Base-by-base conservation (phyloP, 2,113 vertebrate genomes). In the Gila orcuttii region DNA sequence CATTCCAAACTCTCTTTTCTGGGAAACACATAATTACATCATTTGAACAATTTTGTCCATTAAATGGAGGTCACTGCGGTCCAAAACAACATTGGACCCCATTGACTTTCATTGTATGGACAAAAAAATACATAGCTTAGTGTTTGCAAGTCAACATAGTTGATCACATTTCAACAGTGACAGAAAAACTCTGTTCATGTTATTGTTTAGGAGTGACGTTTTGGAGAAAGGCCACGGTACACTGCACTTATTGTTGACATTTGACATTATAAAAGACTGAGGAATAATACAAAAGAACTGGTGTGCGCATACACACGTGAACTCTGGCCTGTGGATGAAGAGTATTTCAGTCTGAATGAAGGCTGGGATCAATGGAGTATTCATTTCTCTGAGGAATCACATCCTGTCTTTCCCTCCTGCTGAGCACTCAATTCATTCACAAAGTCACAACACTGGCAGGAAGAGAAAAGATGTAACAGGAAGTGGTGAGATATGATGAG, bases 401-500 rank as follows among this genome's bases (percentile, higher is more conserved):
- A 82, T 52, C 77, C 45, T 78, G 47, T 74, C 68, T 81, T 84
- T 83, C 52, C 78, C 36, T 80, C 45, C 55, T 39, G 36, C 73
- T 31, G 45, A 73, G 36, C 21, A 45, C 36, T 23, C 23, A 42
- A 42, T 77, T 33, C n/a, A 52, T 15, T 13, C 7, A 55, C 75
- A 77, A 78, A 57, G 75, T 19, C 28, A 7, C 4, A 78, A 31
- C 50, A n/a, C 11, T 73, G 21, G 10, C 10, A 11, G 9, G 23
- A 73, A 73, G 39, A 73, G 11, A 23, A 28, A 57, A 42, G 0
- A 79, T 1, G 1, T 2, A 4, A 64, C 15, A 39, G 33, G 36
- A 64, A 64, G 36, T 36, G 28, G 2, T 62, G 55, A 36, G 17
- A 36, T 36, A 17, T 25, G 39, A 45, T 2, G 11, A 45, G 21